Base-by-base conservation (phyloP, 2,888 invertebrate genomes). In the Drosophila rellima region DNA sequence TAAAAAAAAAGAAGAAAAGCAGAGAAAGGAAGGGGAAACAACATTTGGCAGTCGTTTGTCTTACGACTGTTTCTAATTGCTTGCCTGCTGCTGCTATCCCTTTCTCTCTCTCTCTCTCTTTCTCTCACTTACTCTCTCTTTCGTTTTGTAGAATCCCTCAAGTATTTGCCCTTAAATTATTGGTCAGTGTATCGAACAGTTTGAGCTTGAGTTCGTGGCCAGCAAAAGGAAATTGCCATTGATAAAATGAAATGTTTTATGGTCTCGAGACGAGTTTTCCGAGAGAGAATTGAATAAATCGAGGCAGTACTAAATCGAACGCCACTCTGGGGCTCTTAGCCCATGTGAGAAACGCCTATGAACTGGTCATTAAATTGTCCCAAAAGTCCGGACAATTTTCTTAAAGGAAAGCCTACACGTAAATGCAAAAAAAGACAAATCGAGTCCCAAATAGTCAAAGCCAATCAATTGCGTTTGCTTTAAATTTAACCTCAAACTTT, bases 31-130 rank as follows among this genome's bases (percentile, higher is more conserved):
- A 31, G 13, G 20, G 15, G 33, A 59, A 35, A 39, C 40, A 59
- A 56, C 67, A 70, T 69, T 80, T 66, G 71, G 61, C 35, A 61
- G 60, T 71, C 69, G 74, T 78, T 78, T 71, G 70, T 66, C 73
- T 82, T 77, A 83, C 75, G 84, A 77, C 87, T 65, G 23, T 70
- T 74, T 86, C 81, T 86, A 82, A 82, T 82, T 86, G 82, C 85
- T 56, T 26, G 54, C 26, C 54, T 37, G 56, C 31, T 37, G 60
- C 44, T 42, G 55, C 47, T 44, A 23, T 23, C n/a, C n/a, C 18
- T 7, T 26, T 2, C 26, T 35, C 23, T 13, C 4, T 7, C 35
- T 37, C 15, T 6, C 10, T 3, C 11, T 11, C 3, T 15, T 1
- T 29, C 18, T 29, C 11, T 7, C 26, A 42, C 23, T 51, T 15